phyloP scores from a whole-genome alignment of 2,888 invertebrate species.

The Drosophila seclusa region DNA sequence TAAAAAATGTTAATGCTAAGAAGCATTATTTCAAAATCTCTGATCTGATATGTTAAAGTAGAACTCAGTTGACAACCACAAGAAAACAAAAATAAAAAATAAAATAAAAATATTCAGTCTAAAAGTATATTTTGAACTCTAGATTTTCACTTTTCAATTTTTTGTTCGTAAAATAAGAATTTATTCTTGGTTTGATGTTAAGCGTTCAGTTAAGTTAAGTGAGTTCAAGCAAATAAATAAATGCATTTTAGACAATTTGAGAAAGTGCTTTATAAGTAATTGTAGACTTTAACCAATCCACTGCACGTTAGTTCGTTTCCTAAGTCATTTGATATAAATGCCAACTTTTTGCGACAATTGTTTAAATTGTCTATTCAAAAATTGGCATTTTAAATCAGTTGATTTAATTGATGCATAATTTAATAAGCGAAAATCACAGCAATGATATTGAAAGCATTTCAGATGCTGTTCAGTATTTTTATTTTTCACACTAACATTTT shows the following conservation, averaged over 20 bases:
- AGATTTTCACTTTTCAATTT: neutral
- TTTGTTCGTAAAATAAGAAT: neutral
- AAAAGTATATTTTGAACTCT: neutral
- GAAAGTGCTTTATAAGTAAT: neutral
- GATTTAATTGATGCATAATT: conserved; percentile 12
- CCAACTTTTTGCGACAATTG: neutral
- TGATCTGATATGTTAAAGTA: neutral
- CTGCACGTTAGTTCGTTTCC: conserved; percentile 20
- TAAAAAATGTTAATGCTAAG: neutral
- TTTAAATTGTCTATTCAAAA: neutral
- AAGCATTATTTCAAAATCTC: neutral
- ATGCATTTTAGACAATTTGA: neutral
- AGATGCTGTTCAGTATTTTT: neutral
- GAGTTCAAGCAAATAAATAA: neutral
- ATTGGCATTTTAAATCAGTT: neutral
- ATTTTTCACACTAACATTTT: neutral
- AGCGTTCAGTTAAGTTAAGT: too few species aligned
- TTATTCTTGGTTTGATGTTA: neutral
- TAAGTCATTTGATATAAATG: conserved; percentile 24
- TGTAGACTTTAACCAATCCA: neutral
- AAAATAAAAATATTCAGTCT: neutral
- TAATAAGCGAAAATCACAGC: neutral
- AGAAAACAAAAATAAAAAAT: too few species aligned
- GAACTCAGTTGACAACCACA: too few species aligned
- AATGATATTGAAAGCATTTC: neutral